Base-by-base conservation (phyloP, 2,797 vertebrate species). In the Falco rusticolus region DNA sequence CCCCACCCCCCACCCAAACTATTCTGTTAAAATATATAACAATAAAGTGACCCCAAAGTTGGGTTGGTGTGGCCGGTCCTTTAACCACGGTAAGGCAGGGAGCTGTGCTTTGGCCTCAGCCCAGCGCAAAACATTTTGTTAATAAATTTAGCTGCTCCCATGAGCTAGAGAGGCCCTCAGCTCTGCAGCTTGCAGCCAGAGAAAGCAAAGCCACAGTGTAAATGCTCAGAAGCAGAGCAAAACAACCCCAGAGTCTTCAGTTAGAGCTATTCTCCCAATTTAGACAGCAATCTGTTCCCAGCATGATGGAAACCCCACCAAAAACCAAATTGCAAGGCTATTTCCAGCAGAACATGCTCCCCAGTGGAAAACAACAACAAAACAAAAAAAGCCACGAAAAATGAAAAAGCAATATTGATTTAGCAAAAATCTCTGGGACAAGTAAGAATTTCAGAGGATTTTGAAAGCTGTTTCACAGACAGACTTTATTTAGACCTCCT, bases 61-160 rank as follows among this genome's bases (percentile, higher is more conserved):
- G 1, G 69, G 56, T 48, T 37, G 3, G 87, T 1, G 1, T 1
- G 0, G 51, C 16, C 0, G 0, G 28, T n/a, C 64, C 33, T 16
- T 76, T 43, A 72, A 72, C 59, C 47, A 51, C 13, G 4, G 48
- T 13, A 64, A 66, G 56, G n/a, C 48, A 53, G 57, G 13, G 72
- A 88, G 61, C 48, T 66, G 64, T 0, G 0, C 63, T 60, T 86
- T 68, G 89, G 61, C 80, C 77, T 75, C 83, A 64, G 69, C 64
- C 68, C 90, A 89, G 43, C 8, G 3, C 0, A 1, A 77, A 43
- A 85, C 8, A 5, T 34, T 90, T 69, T 65, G 54, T 37, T 76
- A 54, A 90, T 34, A 92, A 90, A 81, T 72, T 57, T 10, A 57
- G 70, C 77, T 88, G 41, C 18, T 95, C 81, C 48, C 81, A 66